Percentiles rank a stretch among this genome's conserved stretches.
These are phyloP conservation scores for Empidonax traillii DNA, from an alignment of 2,113 vertebrate genomes.

Conservation along the genomic window DNA sequence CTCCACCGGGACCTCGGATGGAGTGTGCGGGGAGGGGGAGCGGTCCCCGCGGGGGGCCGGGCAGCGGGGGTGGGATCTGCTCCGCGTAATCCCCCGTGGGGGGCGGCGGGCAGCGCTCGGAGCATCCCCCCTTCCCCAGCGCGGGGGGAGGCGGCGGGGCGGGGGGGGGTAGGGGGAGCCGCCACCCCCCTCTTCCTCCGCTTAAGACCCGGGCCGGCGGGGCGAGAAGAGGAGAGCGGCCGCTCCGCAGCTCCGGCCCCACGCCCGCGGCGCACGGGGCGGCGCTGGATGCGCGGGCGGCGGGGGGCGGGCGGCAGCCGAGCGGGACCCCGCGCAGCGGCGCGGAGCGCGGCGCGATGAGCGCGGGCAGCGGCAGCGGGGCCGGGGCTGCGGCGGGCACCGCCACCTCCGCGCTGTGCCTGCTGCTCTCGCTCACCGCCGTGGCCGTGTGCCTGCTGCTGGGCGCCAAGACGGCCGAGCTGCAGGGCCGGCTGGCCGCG, in stretches of 20 bases:
- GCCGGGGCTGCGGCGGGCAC: background rate
- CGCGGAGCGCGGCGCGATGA: background rate
- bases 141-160: background rate
- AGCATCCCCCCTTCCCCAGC: background rate
- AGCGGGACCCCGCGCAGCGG: background rate
- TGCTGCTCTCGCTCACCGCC: constrained; percentile 83
- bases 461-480: constrained; percentile 81
- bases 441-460: constrained; percentile 84
- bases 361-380: background rate
- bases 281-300: constrained; percentile 1
- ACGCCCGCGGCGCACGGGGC: background rate
- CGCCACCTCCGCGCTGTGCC: constrained; percentile 54
- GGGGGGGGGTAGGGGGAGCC: background rate
- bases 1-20: no score
- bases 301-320: background rate
- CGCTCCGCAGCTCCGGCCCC: background rate
- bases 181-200: constrained; percentile 15
- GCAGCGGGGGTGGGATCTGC: background rate
- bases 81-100: constrained; percentile 22
- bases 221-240: background rate
- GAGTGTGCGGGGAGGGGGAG: background rate
- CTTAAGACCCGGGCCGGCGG: background rate
- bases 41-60: background rate
- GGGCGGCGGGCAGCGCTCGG: background rate
- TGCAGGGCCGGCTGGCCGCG: constrained; percentile 81